Conservation (phyloP, 2,888 invertebrate species). For the Agrilus cyanescens region DNA sequence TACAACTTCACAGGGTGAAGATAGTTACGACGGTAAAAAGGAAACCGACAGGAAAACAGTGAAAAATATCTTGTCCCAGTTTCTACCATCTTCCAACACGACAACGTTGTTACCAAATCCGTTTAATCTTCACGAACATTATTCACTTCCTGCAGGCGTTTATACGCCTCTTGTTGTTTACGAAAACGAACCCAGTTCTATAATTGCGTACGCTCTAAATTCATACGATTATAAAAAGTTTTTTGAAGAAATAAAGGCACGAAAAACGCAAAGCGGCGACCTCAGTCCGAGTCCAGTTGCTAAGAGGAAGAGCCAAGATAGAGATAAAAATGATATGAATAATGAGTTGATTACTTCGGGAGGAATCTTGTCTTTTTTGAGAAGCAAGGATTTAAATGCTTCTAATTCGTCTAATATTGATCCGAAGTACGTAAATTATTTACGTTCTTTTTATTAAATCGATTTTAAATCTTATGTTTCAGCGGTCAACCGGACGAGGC, state of each 20-base stretch:
- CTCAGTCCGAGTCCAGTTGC: constrained; percentile 38
- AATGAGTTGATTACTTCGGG: constrained; percentile 17
- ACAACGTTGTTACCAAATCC: constrained; percentile 44
- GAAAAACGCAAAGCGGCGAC: constrained; percentile 25
- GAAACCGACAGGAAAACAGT: constrained; percentile 47
- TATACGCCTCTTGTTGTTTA: constrained; percentile 58
- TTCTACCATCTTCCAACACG: constrained; percentile 46
- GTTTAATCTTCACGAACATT: constrained; percentile 56
- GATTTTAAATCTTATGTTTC: constrained; percentile 1
- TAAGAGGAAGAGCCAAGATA: constrained; percentile 36
- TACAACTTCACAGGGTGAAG: constrained; percentile 24
- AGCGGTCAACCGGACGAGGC: constrained; percentile 17
- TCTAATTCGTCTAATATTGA: constrained; percentile 5
- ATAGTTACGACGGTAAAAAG: constrained; percentile 31
- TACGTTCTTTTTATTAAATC: not conserved
- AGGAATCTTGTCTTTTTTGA: constrained; percentile 31
- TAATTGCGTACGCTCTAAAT: constrained; percentile 72
- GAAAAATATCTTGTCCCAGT: constrained; percentile 55
- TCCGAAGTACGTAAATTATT: constrained; percentile 5
- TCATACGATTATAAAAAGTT: constrained; percentile 57
- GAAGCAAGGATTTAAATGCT: constrained; percentile 23
- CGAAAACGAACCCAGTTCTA: constrained; percentile 71
- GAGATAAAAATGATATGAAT: constrained; percentile 27
- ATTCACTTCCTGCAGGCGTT: constrained; percentile 47
- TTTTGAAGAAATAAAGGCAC: constrained; percentile 37